phyloP scores from a whole-genome alignment of 2,888 invertebrate species.

The Sclerodermus sp. region DNA sequence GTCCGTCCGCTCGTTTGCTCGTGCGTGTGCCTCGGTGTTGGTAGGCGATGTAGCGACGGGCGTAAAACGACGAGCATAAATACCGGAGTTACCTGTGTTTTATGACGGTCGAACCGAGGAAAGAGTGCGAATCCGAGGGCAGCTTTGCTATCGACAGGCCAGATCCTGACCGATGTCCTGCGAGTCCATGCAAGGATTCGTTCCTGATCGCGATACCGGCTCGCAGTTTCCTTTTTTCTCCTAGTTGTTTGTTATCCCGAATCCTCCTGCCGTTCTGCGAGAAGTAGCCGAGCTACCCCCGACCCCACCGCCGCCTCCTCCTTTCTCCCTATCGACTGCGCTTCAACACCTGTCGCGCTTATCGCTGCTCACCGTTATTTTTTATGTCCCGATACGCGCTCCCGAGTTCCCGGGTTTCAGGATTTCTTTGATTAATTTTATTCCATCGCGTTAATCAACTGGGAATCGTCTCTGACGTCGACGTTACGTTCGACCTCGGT shows the following conservation, averaged over 20 bases:
- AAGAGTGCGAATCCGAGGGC: slow-evolving; percentile 36
- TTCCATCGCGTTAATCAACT: no score
- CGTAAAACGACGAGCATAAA: slow-evolving; percentile 52
- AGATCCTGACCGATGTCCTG: slow-evolving; percentile 54
- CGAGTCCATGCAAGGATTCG: slow-evolving; percentile 7
- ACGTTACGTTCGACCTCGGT: no score
- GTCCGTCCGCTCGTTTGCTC: not conserved
- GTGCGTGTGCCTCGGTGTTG: slow-evolving; percentile 2
- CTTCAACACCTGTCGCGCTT: no score
- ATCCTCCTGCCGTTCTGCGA: no score
- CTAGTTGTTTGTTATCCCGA: no score
- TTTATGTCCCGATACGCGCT: no score
- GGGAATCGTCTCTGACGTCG: no score
- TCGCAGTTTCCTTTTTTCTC: not conserved
- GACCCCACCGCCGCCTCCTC: not conserved
- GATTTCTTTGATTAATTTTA: no score
- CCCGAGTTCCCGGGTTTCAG: no score
- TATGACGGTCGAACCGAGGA: slow-evolving; percentile 42
- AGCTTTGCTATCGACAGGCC: slow-evolving; percentile 47
- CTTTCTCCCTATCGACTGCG: no score
- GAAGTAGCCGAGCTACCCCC: not conserved
- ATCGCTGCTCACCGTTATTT: no score
- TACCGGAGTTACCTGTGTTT: slow-evolving; percentile 57
- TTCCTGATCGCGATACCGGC: slow-evolving; percentile 8
- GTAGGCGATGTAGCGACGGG: slow-evolving; percentile 29